Conservation (phyloP, 64 coral and sea anemone species). For the Cladopsammia gracilis region DNA sequence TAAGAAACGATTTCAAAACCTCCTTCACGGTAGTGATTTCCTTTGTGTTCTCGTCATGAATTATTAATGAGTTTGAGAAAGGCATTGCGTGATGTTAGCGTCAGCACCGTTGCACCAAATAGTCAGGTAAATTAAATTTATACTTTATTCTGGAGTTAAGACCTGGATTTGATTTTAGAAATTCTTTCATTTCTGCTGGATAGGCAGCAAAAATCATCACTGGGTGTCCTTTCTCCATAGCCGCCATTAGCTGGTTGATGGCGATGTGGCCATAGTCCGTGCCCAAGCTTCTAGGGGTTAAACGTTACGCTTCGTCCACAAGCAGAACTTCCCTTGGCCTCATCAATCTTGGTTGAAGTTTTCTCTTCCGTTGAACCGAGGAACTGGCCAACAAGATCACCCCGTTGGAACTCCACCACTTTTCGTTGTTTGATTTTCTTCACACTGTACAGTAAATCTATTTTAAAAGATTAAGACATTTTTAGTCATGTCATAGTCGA, state of each 20-base stretch:
- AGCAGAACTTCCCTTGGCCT: slow-evolving; percentile 57
- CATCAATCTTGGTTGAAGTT: slow-evolving; percentile 29
- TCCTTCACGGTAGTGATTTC: too few relatives aligned
- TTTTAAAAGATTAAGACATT: neutral
- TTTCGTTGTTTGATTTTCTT: slow-evolving; percentile 45
- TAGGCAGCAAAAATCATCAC: slow-evolving; percentile 61
- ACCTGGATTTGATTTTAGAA: slow-evolving; percentile 29
- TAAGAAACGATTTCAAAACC: too few relatives aligned
- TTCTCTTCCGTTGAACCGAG: slow-evolving; percentile 44
- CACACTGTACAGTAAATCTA: slow-evolving; percentile 62
- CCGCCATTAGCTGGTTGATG: slow-evolving; percentile 64
- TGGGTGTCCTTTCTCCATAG: too few relatives aligned
- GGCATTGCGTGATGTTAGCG: too few relatives aligned
- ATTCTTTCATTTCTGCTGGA: neutral
- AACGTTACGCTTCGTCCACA: slow-evolving; percentile 61
- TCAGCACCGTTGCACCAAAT: too few relatives aligned
- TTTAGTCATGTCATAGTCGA: neutral
- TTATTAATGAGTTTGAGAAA: too few relatives aligned
- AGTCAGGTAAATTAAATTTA: slow-evolving; percentile 41
- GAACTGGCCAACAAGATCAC: slow-evolving; percentile 61
- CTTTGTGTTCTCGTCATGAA: too few relatives aligned
- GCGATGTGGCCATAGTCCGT: slow-evolving; percentile 57
- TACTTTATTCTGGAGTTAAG: slow-evolving; percentile 16
- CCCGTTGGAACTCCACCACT: slow-evolving; percentile 65
- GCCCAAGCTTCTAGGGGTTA: neutral